A percentile compares a stretch with the other conserved stretches of the same genome.
phyloP scores from a whole-genome alignment of 2,888 invertebrate species.

The Ditylenchus weischeri region DNA sequence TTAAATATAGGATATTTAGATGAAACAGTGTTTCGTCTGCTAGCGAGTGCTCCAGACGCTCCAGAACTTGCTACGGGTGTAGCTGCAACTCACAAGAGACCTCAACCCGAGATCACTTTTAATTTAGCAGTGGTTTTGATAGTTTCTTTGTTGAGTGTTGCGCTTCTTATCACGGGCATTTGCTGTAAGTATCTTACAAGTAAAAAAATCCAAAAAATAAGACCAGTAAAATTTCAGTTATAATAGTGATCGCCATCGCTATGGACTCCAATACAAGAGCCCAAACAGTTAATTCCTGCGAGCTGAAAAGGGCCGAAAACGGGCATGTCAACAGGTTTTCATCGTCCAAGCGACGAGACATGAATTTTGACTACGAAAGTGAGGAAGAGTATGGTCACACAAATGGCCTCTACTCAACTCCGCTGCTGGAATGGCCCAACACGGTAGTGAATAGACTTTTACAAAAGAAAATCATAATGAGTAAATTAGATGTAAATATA shows the following conservation, averaged over 20 bases:
- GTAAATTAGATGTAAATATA: too few species aligned
- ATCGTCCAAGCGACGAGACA: conserved; percentile 1
- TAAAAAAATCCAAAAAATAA: not conserved
- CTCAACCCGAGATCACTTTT: conserved; percentile 27
- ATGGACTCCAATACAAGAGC: not conserved
- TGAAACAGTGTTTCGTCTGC: conserved; percentile 32
- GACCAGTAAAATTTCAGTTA: not conserved
- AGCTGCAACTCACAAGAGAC: conserved; percentile 1
- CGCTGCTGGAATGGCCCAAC: not conserved
- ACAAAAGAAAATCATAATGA: too few species aligned
- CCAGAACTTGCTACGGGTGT: conserved; percentile 15
- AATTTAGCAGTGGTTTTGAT: conserved; percentile 38
- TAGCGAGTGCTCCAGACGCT: conserved; percentile 25
- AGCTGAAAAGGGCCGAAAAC: not conserved
- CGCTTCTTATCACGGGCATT: conserved; percentile 40
- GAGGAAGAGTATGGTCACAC: not conserved
- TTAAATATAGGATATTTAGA: too few species aligned
- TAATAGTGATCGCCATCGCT: conserved; percentile 9
- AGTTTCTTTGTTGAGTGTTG: conserved; percentile 37
- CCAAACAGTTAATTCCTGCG: too few species aligned
- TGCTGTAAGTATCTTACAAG: conserved; percentile 35
- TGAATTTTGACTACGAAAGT: conserved; percentile 5
- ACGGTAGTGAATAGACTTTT: not conserved
- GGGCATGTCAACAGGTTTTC: not conserved
- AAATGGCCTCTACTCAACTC: too few species aligned